A percentile compares a stretch with the other conserved stretches of the same genome.
phyloP scores from a whole-genome alignment of 1,140 invertebrate genomes.

The Teleopsis dalmanni region DNA sequence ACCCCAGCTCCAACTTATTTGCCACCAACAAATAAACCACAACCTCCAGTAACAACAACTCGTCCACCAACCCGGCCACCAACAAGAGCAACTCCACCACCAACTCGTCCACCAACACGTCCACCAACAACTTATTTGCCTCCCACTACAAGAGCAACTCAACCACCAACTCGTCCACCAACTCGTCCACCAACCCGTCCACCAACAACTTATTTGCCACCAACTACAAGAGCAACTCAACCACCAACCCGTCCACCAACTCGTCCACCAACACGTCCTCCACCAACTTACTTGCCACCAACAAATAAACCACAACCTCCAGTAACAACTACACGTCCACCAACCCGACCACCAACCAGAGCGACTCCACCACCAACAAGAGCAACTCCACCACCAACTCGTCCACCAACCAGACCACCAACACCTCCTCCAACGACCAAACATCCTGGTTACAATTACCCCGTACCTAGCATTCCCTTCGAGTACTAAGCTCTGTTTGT shows the following conservation, averaged over 20 bases:
- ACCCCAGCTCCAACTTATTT: conserved; percentile 1
- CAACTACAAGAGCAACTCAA: conserved; percentile 13
- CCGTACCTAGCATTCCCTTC: conserved; percentile 44
- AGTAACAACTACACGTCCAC: too few relatives aligned
- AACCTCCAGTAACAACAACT: not conserved
- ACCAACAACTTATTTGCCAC: conserved; percentile 3
- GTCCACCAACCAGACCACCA: conserved; percentile 5
- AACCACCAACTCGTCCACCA: conserved; percentile 16
- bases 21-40: conserved; percentile 10
- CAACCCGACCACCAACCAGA: too few relatives aligned
- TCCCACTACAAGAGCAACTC: conserved; percentile 10
- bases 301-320: too few relatives aligned
- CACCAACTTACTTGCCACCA: conserved; percentile 10
- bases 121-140: conserved; percentile 6
- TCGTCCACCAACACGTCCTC: not conserved
- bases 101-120: conserved; percentile 1
- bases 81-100: conserved; percentile 11
- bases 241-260: conserved; percentile 6
- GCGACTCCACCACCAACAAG: too few relatives aligned
- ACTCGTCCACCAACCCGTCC: not conserved
- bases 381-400: too few relatives aligned
- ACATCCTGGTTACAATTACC: conserved; percentile 46
- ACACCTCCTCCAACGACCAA: conserved; percentile 19
- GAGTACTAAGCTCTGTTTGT: conserved; percentile 29
- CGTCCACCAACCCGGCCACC: conserved; percentile 8